A percentile compares a stretch with the other conserved stretches of the same genome.
Evolutionary conservation across 2,888 invertebrate genomes (phyloP).

Genomic region (Microdon myrmicae): DNA sequence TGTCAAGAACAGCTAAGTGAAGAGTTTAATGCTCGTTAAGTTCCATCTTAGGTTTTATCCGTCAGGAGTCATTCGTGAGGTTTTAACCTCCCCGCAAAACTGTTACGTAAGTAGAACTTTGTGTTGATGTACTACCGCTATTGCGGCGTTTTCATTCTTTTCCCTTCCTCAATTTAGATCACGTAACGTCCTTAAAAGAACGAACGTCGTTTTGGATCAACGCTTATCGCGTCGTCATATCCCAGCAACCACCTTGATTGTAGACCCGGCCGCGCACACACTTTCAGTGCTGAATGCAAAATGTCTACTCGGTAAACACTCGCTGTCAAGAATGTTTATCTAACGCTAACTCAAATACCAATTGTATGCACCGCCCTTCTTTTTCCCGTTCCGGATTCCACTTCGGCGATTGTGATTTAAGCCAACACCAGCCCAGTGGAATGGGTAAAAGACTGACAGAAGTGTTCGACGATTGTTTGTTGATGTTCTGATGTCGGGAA

Average conservation of each 20-base stretch:
- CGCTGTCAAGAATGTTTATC: slow-evolving; percentile 39
- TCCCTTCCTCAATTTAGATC: slow-evolving; percentile 22
- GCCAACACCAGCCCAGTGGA: too few species aligned
- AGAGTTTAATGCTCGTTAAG: slow-evolving; percentile 26
- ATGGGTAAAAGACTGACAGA: slow-evolving; percentile 23
- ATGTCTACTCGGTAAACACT: slow-evolving; percentile 33
- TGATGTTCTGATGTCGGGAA: slow-evolving; percentile 48
- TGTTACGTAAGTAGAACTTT: too few species aligned
- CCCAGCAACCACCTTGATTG: slow-evolving; percentile 14
- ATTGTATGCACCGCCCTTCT: too few species aligned
- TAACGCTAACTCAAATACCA: slow-evolving; percentile 48
- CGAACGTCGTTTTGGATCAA: slow-evolving; percentile 4
- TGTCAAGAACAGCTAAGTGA: too few species aligned
- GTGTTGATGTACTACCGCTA: too few species aligned
- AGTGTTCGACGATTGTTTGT: slow-evolving; percentile 50
- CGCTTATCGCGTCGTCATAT: neutral
- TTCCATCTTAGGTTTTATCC: slow-evolving; percentile 8
- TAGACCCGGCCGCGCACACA: neutral
- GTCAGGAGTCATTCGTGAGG: slow-evolving; percentile 13
- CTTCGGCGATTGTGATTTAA: too few species aligned
- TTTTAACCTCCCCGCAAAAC: slow-evolving; percentile 2
- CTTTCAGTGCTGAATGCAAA: slow-evolving; percentile 18
- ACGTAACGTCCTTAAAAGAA: neutral
- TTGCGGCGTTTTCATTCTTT: too few species aligned
- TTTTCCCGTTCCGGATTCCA: too few species aligned